These are phyloP conservation scores for Oxyteleia sp. DNA, from an alignment of 2,888 invertebrate genomes.

Conservation along the genomic window DNA sequence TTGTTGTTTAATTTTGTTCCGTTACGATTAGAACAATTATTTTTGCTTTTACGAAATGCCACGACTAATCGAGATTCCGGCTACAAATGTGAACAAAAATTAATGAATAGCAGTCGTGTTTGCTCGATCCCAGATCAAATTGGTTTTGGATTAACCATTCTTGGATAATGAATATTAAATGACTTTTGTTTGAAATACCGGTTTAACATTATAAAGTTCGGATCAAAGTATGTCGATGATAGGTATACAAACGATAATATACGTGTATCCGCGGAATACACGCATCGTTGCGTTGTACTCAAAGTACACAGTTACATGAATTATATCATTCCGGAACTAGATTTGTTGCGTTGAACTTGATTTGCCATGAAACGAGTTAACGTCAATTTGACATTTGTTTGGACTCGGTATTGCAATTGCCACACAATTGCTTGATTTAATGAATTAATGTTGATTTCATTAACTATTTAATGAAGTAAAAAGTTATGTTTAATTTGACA, in stretches of 20 bases:
- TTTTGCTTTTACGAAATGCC: too few relatives aligned
- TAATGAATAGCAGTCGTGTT: too few relatives aligned
- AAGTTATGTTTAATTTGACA: too few relatives aligned
- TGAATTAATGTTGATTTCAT: neutral
- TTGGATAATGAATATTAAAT: slow-evolving; percentile 8
- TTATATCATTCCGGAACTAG: slow-evolving; percentile 6
- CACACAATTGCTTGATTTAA: neutral
- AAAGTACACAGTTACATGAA: slow-evolving; percentile 7
- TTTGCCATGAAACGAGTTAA: slow-evolving; percentile 21
- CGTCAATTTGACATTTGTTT: slow-evolving; percentile 1
- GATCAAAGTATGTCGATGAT: slow-evolving; percentile 12
- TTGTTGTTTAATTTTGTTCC: too few relatives aligned
- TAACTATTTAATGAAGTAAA: neutral
- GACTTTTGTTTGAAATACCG: neutral
- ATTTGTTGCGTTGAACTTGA: slow-evolving; percentile 18
- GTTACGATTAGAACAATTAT: too few relatives aligned
- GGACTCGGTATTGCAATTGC: neutral
- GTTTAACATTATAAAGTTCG: neutral
- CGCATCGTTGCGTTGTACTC: slow-evolving; percentile 8
- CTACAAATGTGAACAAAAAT: too few relatives aligned
- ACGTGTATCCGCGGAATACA: neutral
- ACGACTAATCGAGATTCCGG: too few relatives aligned
- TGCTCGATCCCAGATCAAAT: too few relatives aligned
- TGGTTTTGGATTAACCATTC: too few relatives aligned
- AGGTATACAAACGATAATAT: slow-evolving; percentile 5